A percentile compares a stretch with the other conserved stretches of the same genome.
phyloP scores from a whole-genome alignment of 2,113 vertebrate genomes.

The Colinus virginianus region DNA sequence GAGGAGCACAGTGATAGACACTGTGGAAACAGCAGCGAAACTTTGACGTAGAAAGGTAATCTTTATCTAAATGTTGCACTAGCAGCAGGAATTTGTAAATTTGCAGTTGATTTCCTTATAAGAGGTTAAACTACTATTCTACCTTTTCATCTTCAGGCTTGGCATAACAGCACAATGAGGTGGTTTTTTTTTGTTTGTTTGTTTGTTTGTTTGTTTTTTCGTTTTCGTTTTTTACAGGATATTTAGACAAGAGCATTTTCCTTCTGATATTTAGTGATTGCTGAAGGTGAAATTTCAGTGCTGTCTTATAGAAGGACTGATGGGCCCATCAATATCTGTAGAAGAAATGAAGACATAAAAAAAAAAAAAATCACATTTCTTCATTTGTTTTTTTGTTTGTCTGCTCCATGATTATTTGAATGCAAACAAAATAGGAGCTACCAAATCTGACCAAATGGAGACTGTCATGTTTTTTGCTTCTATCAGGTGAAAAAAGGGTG shows the following conservation, averaged over 20 bases:
- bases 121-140: background rate
- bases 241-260: background rate
- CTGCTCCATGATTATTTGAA: background rate
- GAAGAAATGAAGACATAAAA: background rate
- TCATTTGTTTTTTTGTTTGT: background rate
- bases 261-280: background rate
- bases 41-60: background rate
- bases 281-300: background rate
- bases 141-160: background rate
- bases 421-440: background rate
- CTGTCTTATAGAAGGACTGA: background rate
- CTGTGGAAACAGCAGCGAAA: background rate
- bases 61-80: background rate
- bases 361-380: background rate
- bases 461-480: background rate
- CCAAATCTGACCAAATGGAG: background rate
- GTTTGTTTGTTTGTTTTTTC: no score
- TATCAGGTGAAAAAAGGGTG: background rate
- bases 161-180: background rate
- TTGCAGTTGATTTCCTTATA: background rate
- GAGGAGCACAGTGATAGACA: background rate
- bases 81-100: background rate
- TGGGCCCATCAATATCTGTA: background rate
- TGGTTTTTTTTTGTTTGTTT: background rate
- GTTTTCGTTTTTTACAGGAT: background rate